Percentiles rank a stretch among this genome's conserved stretches.
phyloP scores from a whole-genome alignment of 1,140 invertebrate genomes.

The Choristoneura fumiferana region DNA sequence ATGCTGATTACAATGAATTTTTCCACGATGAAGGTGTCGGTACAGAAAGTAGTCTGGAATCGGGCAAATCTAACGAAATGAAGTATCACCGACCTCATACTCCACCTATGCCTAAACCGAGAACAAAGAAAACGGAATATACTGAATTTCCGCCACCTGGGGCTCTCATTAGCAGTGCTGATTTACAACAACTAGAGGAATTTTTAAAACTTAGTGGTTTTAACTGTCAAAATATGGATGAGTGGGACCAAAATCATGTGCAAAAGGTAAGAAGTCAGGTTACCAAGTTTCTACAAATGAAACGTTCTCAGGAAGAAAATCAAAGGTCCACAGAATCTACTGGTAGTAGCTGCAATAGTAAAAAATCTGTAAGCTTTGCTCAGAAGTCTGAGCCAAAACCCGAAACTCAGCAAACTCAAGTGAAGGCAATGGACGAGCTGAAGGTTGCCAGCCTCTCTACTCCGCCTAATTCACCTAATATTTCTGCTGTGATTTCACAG shows the following conservation, averaged over 20 bases:
- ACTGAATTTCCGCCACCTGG: conserved; percentile 70
- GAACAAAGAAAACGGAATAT: conserved; percentile 69
- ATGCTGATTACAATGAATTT: conserved; percentile 75
- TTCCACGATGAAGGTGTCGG: conserved; percentile 76
- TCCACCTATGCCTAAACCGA: conserved; percentile 71
- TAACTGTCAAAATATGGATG: conserved; percentile 83
- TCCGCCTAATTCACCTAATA: conserved; percentile 86
- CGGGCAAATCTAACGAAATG: conserved; percentile 77
- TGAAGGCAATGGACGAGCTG: conserved; percentile 63
- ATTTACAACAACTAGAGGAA: conserved; percentile 85
- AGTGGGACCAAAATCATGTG: conserved; percentile 82
- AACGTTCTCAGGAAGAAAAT: conserved; percentile 83
- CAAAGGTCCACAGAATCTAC: conserved; percentile 84
- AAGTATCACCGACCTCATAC: conserved; percentile 74
- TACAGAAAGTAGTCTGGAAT: conserved; percentile 77
- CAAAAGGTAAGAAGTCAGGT: conserved; percentile 85
- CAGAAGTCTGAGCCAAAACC: conserved; percentile 65
- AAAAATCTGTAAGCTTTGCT: conserved; percentile 78
- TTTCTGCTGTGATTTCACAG: conserved; percentile 79
- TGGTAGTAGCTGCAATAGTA: conserved; percentile 82
- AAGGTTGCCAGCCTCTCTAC: conserved; percentile 76
- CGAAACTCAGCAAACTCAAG: conserved; percentile 45
- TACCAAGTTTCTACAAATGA: conserved; percentile 82
- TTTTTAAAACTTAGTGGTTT: conserved; percentile 86
- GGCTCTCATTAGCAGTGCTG: conserved; percentile 80